Percentiles rank a stretch among this genome's conserved stretches.
Evolutionary conservation across 2,797 vertebrate species (phyloP).

Genomic region (Leucoraja ocellata): DNA sequence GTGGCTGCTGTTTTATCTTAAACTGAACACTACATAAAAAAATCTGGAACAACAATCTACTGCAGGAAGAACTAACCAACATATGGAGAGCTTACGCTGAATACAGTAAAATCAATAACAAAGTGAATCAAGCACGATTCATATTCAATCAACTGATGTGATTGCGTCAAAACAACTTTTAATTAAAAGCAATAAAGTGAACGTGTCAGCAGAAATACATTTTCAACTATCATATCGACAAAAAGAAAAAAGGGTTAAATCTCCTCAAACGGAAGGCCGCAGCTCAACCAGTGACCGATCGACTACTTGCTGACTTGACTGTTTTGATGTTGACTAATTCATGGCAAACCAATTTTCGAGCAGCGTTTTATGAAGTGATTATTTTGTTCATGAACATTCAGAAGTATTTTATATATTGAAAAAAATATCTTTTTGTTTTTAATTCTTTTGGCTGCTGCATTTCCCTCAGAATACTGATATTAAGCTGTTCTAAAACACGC

Average conservation of each 20-base stretch:
- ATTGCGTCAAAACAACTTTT: constrained; percentile 56
- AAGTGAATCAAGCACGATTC: constrained; percentile 46
- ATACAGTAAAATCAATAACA: constrained; percentile 49
- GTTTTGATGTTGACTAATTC: constrained; percentile 50
- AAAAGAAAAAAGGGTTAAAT: constrained; percentile 57
- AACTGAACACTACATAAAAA: constrained; percentile 51
- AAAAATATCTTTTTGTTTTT: neutral
- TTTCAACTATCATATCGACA: constrained; percentile 50
- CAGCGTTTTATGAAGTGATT: constrained; percentile 43
- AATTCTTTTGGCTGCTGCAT: constrained; percentile 14
- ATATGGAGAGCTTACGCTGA: constrained; percentile 52
- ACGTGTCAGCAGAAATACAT: constrained; percentile 49
- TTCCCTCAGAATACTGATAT: constrained; percentile 15
- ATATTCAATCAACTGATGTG: constrained; percentile 55
- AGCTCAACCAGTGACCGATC: constrained; percentile 66
- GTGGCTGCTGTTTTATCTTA: constrained; percentile 54
- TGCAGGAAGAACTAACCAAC: constrained; percentile 46
- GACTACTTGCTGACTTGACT: constrained; percentile 50
- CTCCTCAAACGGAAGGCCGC: constrained; percentile 54
- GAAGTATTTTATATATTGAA: constrained; percentile 39
- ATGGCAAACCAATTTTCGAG: neutral
- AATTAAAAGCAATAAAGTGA: constrained; percentile 45
- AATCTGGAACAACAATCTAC: constrained; percentile 46
- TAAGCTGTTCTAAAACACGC: constrained; percentile 13
- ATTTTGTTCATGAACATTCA: constrained; percentile 44